Percentiles rank a stretch among this genome's conserved stretches.
These are phyloP conservation scores for Heterodera filipjevi DNA, from an alignment of 2,888 invertebrate genomes.

Conservation along the genomic window DNA sequence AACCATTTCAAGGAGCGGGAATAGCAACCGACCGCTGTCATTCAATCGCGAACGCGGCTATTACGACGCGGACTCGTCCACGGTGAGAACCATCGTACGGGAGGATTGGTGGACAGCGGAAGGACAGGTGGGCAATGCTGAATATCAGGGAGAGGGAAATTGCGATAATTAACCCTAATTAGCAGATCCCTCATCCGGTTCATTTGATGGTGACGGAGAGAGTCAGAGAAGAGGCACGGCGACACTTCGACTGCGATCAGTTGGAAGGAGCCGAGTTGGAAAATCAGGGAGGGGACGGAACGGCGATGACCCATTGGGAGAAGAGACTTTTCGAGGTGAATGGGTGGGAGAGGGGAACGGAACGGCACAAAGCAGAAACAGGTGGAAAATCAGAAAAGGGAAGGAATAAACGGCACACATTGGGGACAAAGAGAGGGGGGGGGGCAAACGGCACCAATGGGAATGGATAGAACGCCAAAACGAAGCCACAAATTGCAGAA, in stretches of 20 bases:
- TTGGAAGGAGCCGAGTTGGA: slow-evolving; percentile 95
- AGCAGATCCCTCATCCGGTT: slow-evolving; percentile 74
- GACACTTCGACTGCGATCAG: slow-evolving; percentile 56
- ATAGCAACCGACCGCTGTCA: slow-evolving; percentile 53
- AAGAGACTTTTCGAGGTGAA: slow-evolving; percentile 86
- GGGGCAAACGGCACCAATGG: no score
- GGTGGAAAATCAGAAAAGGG: no score
- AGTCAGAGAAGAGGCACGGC: slow-evolving; percentile 79
- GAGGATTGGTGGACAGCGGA: slow-evolving; percentile 79
- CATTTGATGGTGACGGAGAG: slow-evolving; percentile 88
- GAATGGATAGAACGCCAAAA: neutral
- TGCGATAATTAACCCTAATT: slow-evolving; percentile 12
- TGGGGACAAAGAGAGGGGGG: no score
- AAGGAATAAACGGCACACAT: no score
- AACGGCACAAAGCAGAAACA: no score
- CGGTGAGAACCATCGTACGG: slow-evolving; percentile 78
- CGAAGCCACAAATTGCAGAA: slow-evolving; percentile 34
- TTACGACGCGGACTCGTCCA: slow-evolving; percentile 89
- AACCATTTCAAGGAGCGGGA: slow-evolving; percentile 51
- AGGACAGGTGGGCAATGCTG: slow-evolving; percentile 68
- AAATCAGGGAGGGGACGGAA: slow-evolving; percentile 97
- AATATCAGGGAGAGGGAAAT: neutral
- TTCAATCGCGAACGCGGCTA: slow-evolving; percentile 57
- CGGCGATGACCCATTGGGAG: slow-evolving; percentile 97
- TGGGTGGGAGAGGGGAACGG: no score